A percentile compares a stretch with the other conserved stretches of the same genome.
Conservation (phyloP, 2,113 vertebrate genomes). For the Ochotona princeps region DNA sequence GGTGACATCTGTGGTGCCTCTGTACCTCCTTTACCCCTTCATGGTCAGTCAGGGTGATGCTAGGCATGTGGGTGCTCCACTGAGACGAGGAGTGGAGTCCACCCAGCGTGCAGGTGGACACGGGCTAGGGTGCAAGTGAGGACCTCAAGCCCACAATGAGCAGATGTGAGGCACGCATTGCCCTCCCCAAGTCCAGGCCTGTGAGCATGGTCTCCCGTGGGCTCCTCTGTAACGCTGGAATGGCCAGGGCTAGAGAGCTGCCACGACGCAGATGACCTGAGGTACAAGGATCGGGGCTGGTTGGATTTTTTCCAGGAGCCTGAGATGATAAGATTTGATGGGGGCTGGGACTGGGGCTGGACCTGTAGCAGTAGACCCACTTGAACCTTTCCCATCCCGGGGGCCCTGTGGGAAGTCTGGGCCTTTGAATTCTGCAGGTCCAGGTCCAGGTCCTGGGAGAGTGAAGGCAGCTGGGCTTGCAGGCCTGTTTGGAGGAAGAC, state of each 20-base stretch:
- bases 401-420: not conserved
- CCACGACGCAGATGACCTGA: not conserved
- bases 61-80: not conserved
- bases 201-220: not conserved
- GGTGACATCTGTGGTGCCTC: not conserved
- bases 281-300: not conserved
- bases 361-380: not conserved
- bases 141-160: not conserved
- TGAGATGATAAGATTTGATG: not conserved
- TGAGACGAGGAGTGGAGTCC: not conserved
- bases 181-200: not conserved
- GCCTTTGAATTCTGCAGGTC: not conserved
- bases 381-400: not conserved
- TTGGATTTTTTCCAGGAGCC: not conserved
- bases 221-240: not conserved
- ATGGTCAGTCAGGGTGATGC: not conserved
- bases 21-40: not conserved
- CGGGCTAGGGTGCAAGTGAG: not conserved
- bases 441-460: not conserved
- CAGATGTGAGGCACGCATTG: not conserved
- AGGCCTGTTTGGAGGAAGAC: conserved; percentile 6
- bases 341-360: not conserved
- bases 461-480: not conserved
- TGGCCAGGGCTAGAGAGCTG: not conserved
- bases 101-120: not conserved